These are phyloP conservation scores for Mirounga angustirostris DNA, from an alignment of 2,113 vertebrate genomes.

Conservation along the genomic window DNA sequence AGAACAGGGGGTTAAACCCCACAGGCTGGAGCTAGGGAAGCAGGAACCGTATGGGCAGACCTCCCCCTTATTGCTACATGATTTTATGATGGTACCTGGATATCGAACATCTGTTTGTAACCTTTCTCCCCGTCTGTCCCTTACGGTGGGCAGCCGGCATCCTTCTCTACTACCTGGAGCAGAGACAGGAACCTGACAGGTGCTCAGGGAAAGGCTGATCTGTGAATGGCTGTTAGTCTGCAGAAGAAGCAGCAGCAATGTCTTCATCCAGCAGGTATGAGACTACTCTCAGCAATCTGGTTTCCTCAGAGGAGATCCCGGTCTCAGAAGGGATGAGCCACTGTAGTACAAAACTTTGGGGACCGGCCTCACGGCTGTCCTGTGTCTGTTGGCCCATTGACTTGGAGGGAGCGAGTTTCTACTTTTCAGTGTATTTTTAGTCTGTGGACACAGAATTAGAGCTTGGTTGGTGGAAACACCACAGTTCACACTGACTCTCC, in stretches of 20 bases:
- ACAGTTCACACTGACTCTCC: neutral
- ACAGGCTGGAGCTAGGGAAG: neutral
- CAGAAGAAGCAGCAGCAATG: neutral
- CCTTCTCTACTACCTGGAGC: neutral
- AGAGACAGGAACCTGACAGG: neutral
- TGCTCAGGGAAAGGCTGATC: neutral
- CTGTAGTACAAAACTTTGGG: neutral
- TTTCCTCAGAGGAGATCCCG: constrained; percentile 31
- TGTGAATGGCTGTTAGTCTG: neutral
- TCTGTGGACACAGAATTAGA: neutral
- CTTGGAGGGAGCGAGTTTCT: neutral
- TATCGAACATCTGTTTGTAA: neutral
- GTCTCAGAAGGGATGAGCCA: constrained; percentile 22
- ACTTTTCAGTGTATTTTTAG: neutral
- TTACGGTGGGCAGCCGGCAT: neutral
- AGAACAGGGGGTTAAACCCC: neutral
- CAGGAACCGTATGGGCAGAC: accelerated
- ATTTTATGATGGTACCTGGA: neutral
- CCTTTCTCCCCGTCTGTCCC: neutral
- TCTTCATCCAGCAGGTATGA: neutral
- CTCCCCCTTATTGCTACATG: neutral
- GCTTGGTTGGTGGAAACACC: neutral
- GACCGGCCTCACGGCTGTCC: neutral
- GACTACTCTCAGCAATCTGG: neutral
- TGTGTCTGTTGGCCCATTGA: neutral